These are phyloP conservation scores for Morpho helenor DNA, from an alignment of 2,888 invertebrate genomes.

Conservation along the genomic window DNA sequence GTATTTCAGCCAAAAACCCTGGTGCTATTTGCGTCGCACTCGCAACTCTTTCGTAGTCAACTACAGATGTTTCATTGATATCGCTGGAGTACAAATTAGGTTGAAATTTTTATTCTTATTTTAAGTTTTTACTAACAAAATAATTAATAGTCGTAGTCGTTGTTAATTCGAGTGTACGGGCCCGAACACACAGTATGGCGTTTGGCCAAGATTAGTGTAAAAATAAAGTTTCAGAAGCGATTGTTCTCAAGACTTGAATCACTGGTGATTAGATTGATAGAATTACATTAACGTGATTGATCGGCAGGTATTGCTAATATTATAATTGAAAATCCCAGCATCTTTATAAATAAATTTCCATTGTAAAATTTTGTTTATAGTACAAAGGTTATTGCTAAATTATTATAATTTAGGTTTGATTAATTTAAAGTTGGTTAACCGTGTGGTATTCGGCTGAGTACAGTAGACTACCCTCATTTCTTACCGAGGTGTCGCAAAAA, in stretches of 20 bases:
- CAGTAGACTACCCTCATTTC: too few species aligned
- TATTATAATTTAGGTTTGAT: too few species aligned
- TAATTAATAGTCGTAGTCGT: slow-evolving; percentile 61
- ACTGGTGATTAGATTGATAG: slow-evolving; percentile 55
- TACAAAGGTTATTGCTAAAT: too few species aligned
- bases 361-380: too few species aligned
- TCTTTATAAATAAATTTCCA: too few species aligned
- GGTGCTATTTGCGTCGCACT: slow-evolving; percentile 54
- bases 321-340: not conserved
- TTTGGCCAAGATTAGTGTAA: slow-evolving; percentile 65
- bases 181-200: slow-evolving; percentile 78
- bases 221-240: slow-evolving; percentile 72
- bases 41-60: slow-evolving; percentile 48
- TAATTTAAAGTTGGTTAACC: too few species aligned
- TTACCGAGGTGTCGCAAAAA: too few species aligned
- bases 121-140: slow-evolving; percentile 49
- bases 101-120: slow-evolving; percentile 40
- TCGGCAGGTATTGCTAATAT: slow-evolving; percentile 12
- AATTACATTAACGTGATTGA: slow-evolving; percentile 36
- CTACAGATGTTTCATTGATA: slow-evolving; percentile 55
- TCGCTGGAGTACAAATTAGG: slow-evolving; percentile 39
- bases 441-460: too few species aligned
- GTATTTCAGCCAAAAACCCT: slow-evolving; percentile 45
- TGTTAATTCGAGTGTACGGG: slow-evolving; percentile 83
- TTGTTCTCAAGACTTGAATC: slow-evolving; percentile 53